Evolutionary conservation across 2,113 vertebrate genomes (phyloP).

Genomic region (Elaphurus davidianus): DNA sequence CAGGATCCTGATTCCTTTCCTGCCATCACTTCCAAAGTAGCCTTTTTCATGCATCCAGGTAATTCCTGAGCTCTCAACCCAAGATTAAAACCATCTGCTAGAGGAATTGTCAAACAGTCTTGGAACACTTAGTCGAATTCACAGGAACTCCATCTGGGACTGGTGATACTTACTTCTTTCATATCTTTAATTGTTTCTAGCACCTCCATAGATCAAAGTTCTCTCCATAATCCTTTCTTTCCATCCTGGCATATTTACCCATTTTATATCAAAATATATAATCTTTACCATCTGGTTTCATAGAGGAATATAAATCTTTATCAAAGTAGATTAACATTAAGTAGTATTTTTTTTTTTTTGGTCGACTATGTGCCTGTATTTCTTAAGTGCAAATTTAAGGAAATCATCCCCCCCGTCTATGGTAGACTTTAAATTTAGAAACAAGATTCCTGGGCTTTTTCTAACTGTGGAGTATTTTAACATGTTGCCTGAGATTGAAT

Average conservation of each 20-base stretch:
- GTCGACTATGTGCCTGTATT: constrained; percentile 4
- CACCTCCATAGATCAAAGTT: constrained; percentile 72
- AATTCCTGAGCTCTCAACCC: constrained; percentile 17
- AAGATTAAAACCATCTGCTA: constrained; percentile 69
- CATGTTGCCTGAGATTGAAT: neutral
- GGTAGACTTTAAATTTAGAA: constrained; percentile 44
- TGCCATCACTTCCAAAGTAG: constrained; percentile 40
- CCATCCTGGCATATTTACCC: constrained; percentile 59
- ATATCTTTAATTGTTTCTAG: constrained; percentile 72
- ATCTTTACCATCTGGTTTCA: constrained; percentile 68
- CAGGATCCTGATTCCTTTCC: constrained; percentile 9
- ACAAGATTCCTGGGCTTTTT: constrained; percentile 21
- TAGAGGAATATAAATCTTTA: constrained; percentile 68
- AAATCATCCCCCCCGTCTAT: constrained; percentile 7
- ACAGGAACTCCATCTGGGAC: constrained; percentile 52
- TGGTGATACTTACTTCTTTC: constrained; percentile 57
- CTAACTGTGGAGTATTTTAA: neutral
- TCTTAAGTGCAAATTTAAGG: constrained; percentile 46
- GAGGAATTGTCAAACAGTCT: constrained; percentile 61
- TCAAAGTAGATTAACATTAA: constrained; percentile 68
- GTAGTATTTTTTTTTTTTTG: neutral
- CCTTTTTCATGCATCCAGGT: constrained; percentile 42
- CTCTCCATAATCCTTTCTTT: constrained; percentile 63
- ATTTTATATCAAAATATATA: constrained; percentile 72
- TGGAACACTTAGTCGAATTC: constrained; percentile 62